Conservation (phyloP, 2,888 invertebrate species). For the Ophraella communa region DNA sequence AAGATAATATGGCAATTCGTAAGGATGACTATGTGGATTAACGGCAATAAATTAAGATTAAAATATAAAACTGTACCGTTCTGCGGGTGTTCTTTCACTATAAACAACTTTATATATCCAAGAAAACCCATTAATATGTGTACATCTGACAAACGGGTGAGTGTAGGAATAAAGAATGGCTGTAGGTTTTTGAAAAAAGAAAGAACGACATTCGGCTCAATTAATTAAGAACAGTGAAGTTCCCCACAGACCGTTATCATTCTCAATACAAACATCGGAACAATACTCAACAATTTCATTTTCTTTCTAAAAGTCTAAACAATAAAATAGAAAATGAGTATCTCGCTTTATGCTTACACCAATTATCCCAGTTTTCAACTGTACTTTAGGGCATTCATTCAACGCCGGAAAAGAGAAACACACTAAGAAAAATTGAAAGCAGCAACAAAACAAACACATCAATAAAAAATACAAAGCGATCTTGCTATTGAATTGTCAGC, state of each 20-base stretch:
- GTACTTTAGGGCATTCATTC: neutral
- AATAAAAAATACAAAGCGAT: too few species aligned
- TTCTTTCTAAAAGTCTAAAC: neutral
- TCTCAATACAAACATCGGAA: conserved; percentile 7
- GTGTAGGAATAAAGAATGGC: neutral
- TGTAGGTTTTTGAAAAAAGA: neutral
- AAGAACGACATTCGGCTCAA: neutral
- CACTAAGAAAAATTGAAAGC: neutral
- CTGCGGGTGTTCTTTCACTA: too few species aligned
- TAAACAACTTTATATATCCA: too few species aligned
- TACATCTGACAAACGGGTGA: too few species aligned
- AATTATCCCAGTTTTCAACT: neutral
- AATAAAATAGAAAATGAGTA: conserved; percentile 7
- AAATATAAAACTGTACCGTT: neutral
- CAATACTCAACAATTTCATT: neutral
- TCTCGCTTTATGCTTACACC: neutral
- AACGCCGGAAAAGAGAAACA: neutral
- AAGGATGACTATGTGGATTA: neutral
- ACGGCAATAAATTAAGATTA: neutral
- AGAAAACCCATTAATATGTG: too few species aligned
- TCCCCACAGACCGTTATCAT: conserved; percentile 1
- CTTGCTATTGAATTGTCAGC: too few species aligned
- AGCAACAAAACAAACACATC: too few species aligned
- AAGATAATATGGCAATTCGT: neutral
- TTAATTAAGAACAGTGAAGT: conserved; percentile 4